These are phyloP conservation scores for Synchiropus splendidus DNA, from an alignment of 2,113 vertebrate genomes.

Conservation along the genomic window DNA sequence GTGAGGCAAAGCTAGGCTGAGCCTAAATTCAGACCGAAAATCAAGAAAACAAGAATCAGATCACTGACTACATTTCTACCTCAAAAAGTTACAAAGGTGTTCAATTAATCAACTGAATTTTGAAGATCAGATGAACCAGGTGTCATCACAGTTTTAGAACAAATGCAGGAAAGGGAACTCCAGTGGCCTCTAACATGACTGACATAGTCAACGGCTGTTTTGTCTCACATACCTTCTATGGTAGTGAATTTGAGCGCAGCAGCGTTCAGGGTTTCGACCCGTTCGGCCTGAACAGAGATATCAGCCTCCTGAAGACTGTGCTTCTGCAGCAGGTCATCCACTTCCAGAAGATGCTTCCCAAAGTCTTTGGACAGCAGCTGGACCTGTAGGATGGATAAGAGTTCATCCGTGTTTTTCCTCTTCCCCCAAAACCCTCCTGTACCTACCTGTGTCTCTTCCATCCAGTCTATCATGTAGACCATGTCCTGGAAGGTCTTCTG, in stretches of 20 bases:
- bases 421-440: neutral
- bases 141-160: too few species aligned
- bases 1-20: too few species aligned
- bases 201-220: too few species aligned
- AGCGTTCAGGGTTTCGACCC: constrained; percentile 78
- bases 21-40: too few species aligned
- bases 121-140: too few species aligned
- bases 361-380: constrained; percentile 81
- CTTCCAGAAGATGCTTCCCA: constrained; percentile 90
- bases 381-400: constrained; percentile 43
- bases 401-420: neutral
- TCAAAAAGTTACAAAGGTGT: too few species aligned
- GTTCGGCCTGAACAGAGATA: constrained; percentile 77
- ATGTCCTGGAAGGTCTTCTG: constrained; percentile 97
- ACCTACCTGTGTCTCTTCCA: constrained; percentile 97
- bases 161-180: too few species aligned
- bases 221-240: constrained; percentile 68
- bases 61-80: too few species aligned
- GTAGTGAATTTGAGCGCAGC: constrained; percentile 82
- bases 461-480: constrained; percentile 99
- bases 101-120: too few species aligned
- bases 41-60: too few species aligned
- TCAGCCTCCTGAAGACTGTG: constrained; percentile 84
- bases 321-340: constrained; percentile 90
- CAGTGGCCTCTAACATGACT: too few species aligned